Evolutionary conservation across 2,888 invertebrate species (phyloP).

Genomic region (Macaria notata): DNA sequence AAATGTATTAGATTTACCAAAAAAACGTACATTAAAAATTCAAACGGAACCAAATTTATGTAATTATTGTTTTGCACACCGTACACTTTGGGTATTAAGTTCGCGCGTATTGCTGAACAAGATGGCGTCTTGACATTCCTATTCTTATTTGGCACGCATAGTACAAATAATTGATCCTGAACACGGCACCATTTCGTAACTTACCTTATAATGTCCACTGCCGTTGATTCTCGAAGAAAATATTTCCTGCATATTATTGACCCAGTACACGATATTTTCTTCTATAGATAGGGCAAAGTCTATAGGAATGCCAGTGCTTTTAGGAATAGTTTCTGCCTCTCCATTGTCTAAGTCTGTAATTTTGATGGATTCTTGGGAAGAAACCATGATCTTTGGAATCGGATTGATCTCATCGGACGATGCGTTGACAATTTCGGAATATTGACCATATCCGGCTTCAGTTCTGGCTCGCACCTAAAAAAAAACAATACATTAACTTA

Average conservation of each 20-base stretch:
- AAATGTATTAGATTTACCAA: too few species aligned
- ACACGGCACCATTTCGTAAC: too few species aligned
- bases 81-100: too few species aligned
- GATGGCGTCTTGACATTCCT: too few species aligned
- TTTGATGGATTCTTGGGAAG: slow-evolving; percentile 87
- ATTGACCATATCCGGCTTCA: slow-evolving; percentile 88
- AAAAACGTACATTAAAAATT: too few species aligned
- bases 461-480: slow-evolving; percentile 90
- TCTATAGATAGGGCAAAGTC: slow-evolving; percentile 86
- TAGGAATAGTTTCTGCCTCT: slow-evolving; percentile 81
- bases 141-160: too few species aligned
- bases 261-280: slow-evolving; percentile 91
- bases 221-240: slow-evolving; percentile 84
- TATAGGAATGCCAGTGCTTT: slow-evolving; percentile 85
- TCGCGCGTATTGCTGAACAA: too few species aligned
- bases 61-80: too few species aligned
- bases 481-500: not conserved
- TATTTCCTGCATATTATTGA: slow-evolving; percentile 88
- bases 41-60: too few species aligned
- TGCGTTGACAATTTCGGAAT: slow-evolving; percentile 83
- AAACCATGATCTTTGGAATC: slow-evolving; percentile 89
- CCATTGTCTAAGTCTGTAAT: slow-evolving; percentile 90
- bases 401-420: slow-evolving; percentile 87
- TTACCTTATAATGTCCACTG: slow-evolving; percentile 73
- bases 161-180: too few species aligned